Conservation (phyloP, 2,888 invertebrate species). For the Thysanoteuthis rhombus region DNA sequence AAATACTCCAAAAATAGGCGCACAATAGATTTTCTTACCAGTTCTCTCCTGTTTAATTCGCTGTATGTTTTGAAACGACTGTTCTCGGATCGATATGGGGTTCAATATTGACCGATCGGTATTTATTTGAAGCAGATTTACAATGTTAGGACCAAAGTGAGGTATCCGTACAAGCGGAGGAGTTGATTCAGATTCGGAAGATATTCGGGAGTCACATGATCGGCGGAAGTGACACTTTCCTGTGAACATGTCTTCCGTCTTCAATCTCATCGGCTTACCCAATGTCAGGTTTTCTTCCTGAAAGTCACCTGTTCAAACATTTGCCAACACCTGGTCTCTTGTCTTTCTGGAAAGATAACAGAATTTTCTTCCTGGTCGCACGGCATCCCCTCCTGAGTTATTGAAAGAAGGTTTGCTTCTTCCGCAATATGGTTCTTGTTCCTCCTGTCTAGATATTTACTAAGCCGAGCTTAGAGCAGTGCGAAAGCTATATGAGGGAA, state of each 20-base stretch:
- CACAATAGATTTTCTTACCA: not conserved
- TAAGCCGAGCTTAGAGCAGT: not conserved
- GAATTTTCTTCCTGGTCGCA: not conserved
- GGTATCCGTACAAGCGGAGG: not conserved
- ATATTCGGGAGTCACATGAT: not conserved
- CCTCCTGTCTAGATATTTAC: not conserved
- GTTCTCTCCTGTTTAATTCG: not conserved
- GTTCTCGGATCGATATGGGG: not conserved
- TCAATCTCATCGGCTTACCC: not conserved
- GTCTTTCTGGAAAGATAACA: not conserved
- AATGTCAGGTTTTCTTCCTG: slow-evolving; percentile 12
- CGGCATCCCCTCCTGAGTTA: not conserved
- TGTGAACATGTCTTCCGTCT: not conserved
- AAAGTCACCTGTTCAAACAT: not conserved
- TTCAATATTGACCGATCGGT: not conserved
- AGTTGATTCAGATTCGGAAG: not conserved
- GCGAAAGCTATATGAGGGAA: not conserved
- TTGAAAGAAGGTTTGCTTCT: not conserved
- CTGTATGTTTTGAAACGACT: not conserved
- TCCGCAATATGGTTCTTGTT: not conserved
- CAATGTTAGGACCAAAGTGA: not conserved
- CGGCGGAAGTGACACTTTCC: not conserved
- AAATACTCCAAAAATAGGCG: not conserved
- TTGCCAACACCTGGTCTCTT: not conserved
- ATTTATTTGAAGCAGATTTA: not conserved